Evolutionary conservation across 2,797 vertebrate genomes (phyloP).

Genomic region (Pteropus rufus): DNA sequence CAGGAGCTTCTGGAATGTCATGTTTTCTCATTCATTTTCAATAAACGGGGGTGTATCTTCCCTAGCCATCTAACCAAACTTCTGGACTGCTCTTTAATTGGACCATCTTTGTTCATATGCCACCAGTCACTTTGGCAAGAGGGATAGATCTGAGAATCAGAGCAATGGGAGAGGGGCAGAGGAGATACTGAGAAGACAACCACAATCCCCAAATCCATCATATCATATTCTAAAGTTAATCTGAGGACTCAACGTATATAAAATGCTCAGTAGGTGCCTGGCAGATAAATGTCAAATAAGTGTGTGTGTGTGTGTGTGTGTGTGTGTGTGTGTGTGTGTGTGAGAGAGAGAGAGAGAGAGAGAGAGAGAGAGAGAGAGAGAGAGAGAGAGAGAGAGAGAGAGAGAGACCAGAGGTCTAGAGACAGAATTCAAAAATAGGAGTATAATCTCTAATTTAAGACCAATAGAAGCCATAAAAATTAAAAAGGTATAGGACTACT

Average conservation of each 20-base stretch:
- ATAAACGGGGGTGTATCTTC: background rate
- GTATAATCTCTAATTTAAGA: background rate
- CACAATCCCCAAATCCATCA: background rate
- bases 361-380: no score
- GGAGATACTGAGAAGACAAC: background rate
- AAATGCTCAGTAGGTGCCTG: background rate
- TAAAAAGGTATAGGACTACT: background rate
- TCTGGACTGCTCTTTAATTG: background rate
- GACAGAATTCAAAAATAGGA: background rate
- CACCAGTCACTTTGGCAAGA: background rate
- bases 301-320: background rate
- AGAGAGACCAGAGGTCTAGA: background rate
- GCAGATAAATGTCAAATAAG: background rate
- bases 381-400: no score
- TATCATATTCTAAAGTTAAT: background rate
- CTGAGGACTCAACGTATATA: background rate
- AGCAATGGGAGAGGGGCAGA: background rate
- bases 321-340: background rate
- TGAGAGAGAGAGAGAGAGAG: no score
- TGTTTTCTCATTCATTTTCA: background rate
- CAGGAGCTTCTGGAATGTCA: background rate
- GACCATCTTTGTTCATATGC: background rate
- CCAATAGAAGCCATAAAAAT: background rate
- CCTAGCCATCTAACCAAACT: background rate
- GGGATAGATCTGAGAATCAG: background rate